These are phyloP conservation scores for Cynopterus sphinx DNA, from an alignment of 2,797 vertebrate species.

Conservation along the genomic window DNA sequence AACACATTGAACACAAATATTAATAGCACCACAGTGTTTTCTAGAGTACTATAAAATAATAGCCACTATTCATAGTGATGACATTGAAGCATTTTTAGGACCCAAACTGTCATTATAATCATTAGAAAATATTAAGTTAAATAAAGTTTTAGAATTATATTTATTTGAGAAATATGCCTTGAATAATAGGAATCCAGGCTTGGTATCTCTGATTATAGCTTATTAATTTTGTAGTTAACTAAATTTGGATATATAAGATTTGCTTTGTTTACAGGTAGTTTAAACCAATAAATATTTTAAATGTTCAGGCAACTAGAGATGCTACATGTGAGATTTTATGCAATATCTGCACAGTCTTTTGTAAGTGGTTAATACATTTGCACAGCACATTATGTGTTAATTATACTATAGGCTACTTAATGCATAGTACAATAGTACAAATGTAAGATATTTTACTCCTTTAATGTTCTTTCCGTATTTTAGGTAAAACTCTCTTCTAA, in stretches of 20 bases:
- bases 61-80: background rate
- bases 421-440: background rate
- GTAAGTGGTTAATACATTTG: background rate
- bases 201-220: background rate
- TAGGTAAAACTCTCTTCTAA: conserved; percentile 4
- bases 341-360: background rate
- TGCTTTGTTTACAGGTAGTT: background rate
- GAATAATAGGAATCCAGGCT: background rate
- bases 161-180: background rate
- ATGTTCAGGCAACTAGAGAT: background rate
- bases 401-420: background rate
- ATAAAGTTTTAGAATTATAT: background rate
- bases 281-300: background rate
- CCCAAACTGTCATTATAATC: background rate
- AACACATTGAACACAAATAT: background rate
- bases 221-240: background rate
- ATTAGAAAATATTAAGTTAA: background rate
- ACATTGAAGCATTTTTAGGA: background rate
- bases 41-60: background rate
- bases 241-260: background rate
- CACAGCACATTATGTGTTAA: background rate
- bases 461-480: background rate
- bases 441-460: background rate
- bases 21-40: background rate
- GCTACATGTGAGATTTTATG: background rate